phyloP scores from a whole-genome alignment of 2,888 invertebrate species.

The Meliscaeva auricollis region DNA sequence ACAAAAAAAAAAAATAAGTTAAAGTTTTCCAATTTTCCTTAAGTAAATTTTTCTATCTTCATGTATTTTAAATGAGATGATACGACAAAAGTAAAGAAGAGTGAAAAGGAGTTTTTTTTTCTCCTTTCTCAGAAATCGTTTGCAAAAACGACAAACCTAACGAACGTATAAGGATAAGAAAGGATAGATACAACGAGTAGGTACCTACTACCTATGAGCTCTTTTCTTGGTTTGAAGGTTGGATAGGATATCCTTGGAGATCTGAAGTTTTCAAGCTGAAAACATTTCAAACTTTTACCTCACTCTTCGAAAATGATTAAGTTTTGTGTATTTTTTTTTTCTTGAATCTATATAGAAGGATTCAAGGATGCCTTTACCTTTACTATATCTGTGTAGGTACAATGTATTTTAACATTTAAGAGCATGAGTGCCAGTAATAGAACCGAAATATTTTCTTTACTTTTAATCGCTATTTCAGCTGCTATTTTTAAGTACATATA shows the following conservation, averaged over 20 bases:
- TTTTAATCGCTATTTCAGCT: slow-evolving; percentile 37
- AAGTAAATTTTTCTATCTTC: slow-evolving; percentile 57
- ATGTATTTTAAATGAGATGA: slow-evolving; percentile 55
- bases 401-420: slow-evolving; percentile 7
- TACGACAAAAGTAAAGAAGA: slow-evolving; percentile 18
- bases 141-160: slow-evolving; percentile 13
- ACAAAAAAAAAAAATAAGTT: slow-evolving; percentile 5
- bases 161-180: neutral
- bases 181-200: neutral
- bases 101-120: slow-evolving; percentile 14
- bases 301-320: slow-evolving; percentile 31
- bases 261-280: slow-evolving; percentile 46
- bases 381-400: neutral
- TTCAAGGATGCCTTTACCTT: neutral
- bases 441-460: slow-evolving; percentile 51
- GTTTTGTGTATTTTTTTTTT: slow-evolving; percentile 10
- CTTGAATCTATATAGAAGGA: neutral
- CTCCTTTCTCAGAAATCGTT: neutral
- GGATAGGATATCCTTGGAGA: slow-evolving; percentile 35
- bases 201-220: neutral
- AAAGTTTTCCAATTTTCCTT: slow-evolving; percentile 59
- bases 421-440: slow-evolving; percentile 29
- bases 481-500: slow-evolving; percentile 41
- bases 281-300: slow-evolving; percentile 53
- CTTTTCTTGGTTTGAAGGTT: neutral